Base-by-base conservation (phyloP, 2,113 vertebrate genomes). In the Callopanchax toddi region DNA sequence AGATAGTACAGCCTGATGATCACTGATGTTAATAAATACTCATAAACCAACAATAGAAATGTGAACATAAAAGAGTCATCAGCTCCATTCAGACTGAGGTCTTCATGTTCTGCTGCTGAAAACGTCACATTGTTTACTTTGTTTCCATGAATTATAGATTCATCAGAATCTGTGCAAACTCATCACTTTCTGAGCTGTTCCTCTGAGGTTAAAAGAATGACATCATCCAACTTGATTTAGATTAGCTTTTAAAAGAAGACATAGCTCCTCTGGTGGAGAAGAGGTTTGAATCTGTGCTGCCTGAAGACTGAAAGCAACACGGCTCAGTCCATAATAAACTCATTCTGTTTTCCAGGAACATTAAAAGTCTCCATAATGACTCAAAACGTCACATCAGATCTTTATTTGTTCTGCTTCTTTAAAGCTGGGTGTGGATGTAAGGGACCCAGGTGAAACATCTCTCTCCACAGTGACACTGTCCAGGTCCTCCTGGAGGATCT, bases 131-230 rank as follows among this genome's bases (percentile, higher is more conserved):
- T 60, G 55, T 82, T 73, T 58, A 40, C 67, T n/a, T 45, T 48
- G 42, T 40, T 11, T 59, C 71, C 45, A 81, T 80, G 12, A 26
- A 69, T 74, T 74, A 76, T 78, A 48, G 2, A 85, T 72, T 32
- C 29, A 2, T 6, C 25, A 15, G 22, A 48, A n/a, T 59, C 4
- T 60, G 60, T 60, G 52, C 55, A 44, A 49, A 75, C 59, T 79
- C 65, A 73, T 68, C 63, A 37, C 20, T 76, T 82, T 78, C 21
- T 68, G 42, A 52, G 46, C 20, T 0, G 22, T 42, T 49, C 45
- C 18, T 71, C 55, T 65, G 70, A 67, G 44, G 40, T 68, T 50
- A 71, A 58, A 52, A 46, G 21, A 11, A 25, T 29, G 11, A 32
- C 2, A 10, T 53, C 44, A 71, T 9, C 6, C 26, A 51, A 32